Percentiles rank a stretch among this genome's conserved stretches.
Evolutionary conservation across 2,797 vertebrate species (phyloP).

Genomic region (Rhodeus uyekii): DNA sequence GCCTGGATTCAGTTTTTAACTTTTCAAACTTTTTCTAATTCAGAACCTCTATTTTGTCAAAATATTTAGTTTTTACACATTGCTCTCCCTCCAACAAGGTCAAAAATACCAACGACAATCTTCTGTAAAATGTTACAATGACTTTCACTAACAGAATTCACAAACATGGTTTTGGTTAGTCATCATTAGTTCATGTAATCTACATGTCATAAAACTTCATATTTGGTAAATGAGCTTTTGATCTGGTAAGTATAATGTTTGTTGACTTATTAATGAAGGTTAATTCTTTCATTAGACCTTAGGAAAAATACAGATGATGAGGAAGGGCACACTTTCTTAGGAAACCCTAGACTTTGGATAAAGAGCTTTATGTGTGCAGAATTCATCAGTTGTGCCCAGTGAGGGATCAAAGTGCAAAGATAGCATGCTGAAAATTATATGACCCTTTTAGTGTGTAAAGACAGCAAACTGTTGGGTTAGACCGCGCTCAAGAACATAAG

Average conservation of each 20-base stretch:
- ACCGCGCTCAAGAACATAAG: not conserved
- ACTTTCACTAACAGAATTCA: not conserved
- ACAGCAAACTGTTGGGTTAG: not conserved
- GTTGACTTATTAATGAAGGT: not conserved
- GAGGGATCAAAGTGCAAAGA: conserved; percentile 7
- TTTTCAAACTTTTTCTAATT: conserved; percentile 14
- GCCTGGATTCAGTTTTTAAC: not conserved
- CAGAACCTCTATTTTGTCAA: not conserved
- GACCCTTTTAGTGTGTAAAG: not conserved
- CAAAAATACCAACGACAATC: not conserved
- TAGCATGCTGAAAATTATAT: not conserved
- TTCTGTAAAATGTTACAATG: not conserved
- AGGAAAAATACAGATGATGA: not conserved
- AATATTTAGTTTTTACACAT: conserved; percentile 7
- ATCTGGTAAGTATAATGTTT: not conserved
- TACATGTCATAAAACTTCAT: not conserved
- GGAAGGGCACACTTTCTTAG: not conserved
- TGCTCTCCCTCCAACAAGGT: not conserved
- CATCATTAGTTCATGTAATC: not conserved
- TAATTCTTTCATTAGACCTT: not conserved
- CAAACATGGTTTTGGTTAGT: not conserved
- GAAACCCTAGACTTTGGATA: not conserved
- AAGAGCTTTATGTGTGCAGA: not conserved
- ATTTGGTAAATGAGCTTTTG: not conserved
- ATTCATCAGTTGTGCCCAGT: not conserved